Evolutionary conservation across 2,113 vertebrate species (phyloP), one percentile per base, ranked within the genome.

Genomic region (Trogon melanurus): DNA sequence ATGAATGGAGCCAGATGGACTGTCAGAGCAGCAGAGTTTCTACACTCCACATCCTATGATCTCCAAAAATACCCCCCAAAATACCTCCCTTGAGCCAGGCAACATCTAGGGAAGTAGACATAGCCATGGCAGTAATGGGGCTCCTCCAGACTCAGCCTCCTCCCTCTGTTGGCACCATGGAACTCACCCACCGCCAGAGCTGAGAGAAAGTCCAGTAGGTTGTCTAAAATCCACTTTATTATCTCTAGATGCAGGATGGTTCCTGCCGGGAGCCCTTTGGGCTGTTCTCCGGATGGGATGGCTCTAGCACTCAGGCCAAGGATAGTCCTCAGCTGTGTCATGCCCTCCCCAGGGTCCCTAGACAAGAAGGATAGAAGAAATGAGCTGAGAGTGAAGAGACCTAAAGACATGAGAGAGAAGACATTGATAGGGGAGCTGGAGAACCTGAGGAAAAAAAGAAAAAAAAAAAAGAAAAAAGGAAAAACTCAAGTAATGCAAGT

Each of bases 241-340:
- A 26, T 87, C 44, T 84, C n/a, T 9, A 84, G 80, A 58, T 34
- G 25, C 50, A 78, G 34, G 27, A 19, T n/a, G 16, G 8, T 71
- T 21, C 7, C 15, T 29, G 22, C 4, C 11, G 17, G 51, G 26
- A 91, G n/a, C 2, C 5, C 0, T 0, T 36, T 67, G 13, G 22
- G 19, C 21, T 53, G 10, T 65, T 64, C 18, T 86, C 41, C 50
- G 26, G 20, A 27, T 3, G 2, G 38, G 57, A 80, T 71, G 48
- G 78, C 38, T 73, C 32, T 67, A 60, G 20, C 13, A 27, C 15
- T 38, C 45, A 19, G 41, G 34, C 23, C 41, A 93, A 25, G 27
- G 21, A 47, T 8, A 47, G 16, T 5, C 44, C 14, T 13, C 26
- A 70, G 22, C 10, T 58, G 29, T 17, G n/a, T 29, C 13, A 26